phyloP scores from a whole-genome alignment of 2,797 vertebrate species.

The Chromobotia macracanthus region DNA sequence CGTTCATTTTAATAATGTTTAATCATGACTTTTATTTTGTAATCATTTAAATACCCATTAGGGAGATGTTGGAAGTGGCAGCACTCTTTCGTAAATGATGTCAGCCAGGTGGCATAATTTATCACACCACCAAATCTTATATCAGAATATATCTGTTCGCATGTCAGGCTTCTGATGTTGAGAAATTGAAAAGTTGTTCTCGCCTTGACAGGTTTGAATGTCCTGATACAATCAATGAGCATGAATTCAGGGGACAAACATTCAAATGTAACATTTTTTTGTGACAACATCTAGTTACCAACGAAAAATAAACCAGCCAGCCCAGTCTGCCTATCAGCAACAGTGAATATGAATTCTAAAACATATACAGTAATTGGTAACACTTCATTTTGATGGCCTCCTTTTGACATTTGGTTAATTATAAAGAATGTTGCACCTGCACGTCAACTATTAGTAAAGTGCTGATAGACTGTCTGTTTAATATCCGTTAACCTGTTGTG shows the following conservation, averaged over 20 bases:
- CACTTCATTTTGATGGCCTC: too few relatives aligned
- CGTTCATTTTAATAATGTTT: not conserved
- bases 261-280: not conserved
- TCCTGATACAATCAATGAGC: not conserved
- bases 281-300: not conserved
- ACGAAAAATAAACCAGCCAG: not conserved
- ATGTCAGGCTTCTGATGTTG: not conserved
- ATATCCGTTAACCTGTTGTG: too few relatives aligned
- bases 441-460: too few relatives aligned
- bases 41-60: not conserved
- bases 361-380: too few relatives aligned
- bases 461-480: too few relatives aligned
- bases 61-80: not conserved
- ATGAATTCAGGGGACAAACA: not conserved
- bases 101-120: not conserved
- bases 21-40: not conserved
- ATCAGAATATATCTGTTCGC: not conserved
- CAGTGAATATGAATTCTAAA: too few relatives aligned
- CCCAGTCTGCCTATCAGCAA: too few relatives aligned
- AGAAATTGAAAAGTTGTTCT: not conserved
- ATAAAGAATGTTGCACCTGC: too few relatives aligned
- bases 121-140: constrained; percentile 13
- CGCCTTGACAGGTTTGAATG: constrained; percentile 1
- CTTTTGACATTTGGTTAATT: too few relatives aligned
- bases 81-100: not conserved